A percentile compares a stretch with the other conserved stretches of the same genome.
Evolutionary conservation across 2,888 invertebrate species (phyloP).

Genomic region (Smittia sp.): DNA sequence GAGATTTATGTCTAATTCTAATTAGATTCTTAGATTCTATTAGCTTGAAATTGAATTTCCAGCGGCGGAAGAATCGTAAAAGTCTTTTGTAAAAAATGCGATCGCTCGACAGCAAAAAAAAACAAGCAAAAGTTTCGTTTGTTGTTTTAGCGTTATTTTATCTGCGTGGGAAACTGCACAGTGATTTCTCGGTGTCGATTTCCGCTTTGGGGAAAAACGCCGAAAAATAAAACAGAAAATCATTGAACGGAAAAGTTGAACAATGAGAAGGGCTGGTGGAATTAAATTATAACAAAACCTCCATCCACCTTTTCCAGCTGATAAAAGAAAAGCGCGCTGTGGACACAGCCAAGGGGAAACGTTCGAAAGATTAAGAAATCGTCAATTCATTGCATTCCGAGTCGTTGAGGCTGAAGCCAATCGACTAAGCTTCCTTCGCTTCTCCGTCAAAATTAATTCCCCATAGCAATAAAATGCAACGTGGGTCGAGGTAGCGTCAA

Average conservation of each 20-base stretch:
- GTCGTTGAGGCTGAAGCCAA: neutral
- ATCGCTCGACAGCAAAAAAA: neutral
- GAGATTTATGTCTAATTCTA: conserved; percentile 31
- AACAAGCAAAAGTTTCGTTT: neutral
- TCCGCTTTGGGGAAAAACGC: neutral
- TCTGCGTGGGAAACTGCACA: conserved; percentile 43
- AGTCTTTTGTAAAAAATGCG: neutral
- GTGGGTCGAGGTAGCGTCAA: no score
- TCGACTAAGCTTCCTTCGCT: neutral
- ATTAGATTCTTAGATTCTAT: conserved; percentile 35
- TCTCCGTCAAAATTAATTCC: neutral
- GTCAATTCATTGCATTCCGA: neutral
- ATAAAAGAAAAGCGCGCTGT: neutral
- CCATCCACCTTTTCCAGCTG: neutral
- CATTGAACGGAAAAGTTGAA: conserved; percentile 9
- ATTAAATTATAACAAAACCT: conserved; percentile 1
- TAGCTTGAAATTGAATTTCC: conserved; percentile 34
- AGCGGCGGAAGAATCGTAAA: neutral
- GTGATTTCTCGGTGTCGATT: conserved; percentile 17
- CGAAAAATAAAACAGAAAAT: neutral
- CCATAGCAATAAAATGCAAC: conserved; percentile 5
- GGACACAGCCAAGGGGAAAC: neutral
- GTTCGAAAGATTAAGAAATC: neutral
- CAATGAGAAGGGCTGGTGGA: conserved; percentile 3
- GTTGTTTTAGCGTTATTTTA: conserved; percentile 26